A percentile compares a stretch with the other conserved stretches of the same genome.
Evolutionary conservation across 2,113 vertebrate genomes (phyloP).

Genomic region (Eulacestoma nigropectus): DNA sequence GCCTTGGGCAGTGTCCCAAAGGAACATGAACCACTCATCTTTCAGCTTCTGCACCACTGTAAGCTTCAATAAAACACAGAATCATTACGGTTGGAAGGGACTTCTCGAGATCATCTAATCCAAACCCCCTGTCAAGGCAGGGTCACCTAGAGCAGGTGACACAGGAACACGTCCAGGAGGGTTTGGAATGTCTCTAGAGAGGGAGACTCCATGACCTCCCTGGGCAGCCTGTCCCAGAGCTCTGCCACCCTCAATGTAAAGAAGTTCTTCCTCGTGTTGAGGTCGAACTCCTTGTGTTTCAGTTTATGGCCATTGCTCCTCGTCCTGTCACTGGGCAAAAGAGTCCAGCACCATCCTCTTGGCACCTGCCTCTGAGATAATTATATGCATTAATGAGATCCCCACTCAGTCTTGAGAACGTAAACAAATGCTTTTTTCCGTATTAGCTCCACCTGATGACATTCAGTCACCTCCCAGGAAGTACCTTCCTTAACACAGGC

Average conservation of each 20-base stretch:
- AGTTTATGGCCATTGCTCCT: background rate
- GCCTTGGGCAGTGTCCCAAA: background rate
- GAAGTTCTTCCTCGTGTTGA: background rate
- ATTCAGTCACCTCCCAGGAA: background rate
- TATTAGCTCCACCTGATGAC: background rate
- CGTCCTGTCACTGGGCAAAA: background rate
- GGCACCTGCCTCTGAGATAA: background rate
- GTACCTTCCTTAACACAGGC: fast-evolving
- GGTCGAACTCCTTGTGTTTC: background rate
- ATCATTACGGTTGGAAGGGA: background rate
- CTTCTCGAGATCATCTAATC: background rate
- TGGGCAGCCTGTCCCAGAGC: background rate
- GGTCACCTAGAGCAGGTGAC: background rate
- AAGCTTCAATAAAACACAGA: background rate
- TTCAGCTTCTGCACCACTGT: fast-evolving
- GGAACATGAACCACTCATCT: background rate
- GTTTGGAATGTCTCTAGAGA: background rate
- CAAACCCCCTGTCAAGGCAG: background rate
- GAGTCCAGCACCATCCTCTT: background rate
- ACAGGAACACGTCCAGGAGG: background rate
- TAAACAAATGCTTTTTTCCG: background rate
- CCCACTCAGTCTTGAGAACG: background rate
- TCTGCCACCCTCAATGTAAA: background rate
- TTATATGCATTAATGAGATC: background rate
- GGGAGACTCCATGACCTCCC: too few species aligned